A percentile compares a stretch with the other conserved stretches of the same genome.
These are phyloP conservation scores for Rhynchonycteris naso DNA, from an alignment of 2,797 vertebrate species.

Conservation along the genomic window DNA sequence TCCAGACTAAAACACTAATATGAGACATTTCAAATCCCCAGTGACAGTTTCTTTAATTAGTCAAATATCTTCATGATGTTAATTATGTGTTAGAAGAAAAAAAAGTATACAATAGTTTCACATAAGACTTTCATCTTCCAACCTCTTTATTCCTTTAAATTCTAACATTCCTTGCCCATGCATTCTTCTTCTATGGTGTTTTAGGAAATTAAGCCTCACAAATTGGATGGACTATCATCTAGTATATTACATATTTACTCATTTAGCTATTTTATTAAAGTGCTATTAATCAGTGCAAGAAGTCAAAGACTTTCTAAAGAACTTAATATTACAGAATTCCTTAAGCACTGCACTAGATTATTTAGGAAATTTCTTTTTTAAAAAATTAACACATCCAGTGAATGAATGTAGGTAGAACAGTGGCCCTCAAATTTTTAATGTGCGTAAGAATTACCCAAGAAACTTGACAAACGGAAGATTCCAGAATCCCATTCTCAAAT, in stretches of 20 bases:
- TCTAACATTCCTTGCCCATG: conserved; percentile 18
- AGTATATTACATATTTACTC: background rate
- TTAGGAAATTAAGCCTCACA: conserved; percentile 30
- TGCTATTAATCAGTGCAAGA: conserved; percentile 1
- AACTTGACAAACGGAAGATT: background rate
- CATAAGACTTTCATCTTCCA: background rate
- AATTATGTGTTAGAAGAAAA: background rate
- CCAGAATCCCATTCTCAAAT: background rate
- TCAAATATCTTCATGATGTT: conserved; percentile 24
- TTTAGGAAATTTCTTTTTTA: conserved; percentile 7
- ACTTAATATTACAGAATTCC: background rate
- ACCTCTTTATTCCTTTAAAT: conserved; percentile 28
- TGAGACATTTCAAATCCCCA: background rate
- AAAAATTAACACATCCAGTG: background rate
- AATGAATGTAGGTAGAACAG: background rate
- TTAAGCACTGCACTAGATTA: background rate
- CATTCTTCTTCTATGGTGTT: background rate
- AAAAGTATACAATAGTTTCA: conserved; percentile 37
- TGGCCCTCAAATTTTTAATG: background rate
- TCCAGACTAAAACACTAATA: background rate
- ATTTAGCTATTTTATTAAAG: conserved; percentile 6
- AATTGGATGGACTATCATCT: background rate
- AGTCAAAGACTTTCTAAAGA: background rate
- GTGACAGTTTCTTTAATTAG: background rate
- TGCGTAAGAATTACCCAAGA: background rate